These are phyloP conservation scores for Syritta pipiens DNA, from an alignment of 2,888 invertebrate species.

Conservation along the genomic window DNA sequence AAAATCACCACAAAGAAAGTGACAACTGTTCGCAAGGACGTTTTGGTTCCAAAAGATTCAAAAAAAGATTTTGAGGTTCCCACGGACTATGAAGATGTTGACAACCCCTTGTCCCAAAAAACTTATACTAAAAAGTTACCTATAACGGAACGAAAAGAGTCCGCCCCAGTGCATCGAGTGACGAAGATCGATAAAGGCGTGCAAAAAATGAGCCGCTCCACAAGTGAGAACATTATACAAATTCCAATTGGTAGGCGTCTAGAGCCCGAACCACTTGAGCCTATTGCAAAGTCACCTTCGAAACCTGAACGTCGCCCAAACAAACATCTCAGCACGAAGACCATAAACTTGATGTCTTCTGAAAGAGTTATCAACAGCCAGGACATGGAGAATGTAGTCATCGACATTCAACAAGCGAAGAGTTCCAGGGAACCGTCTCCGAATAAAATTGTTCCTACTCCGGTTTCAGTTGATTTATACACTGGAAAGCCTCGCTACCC, in stretches of 20 bases:
- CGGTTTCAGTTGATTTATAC: constrained; percentile 80
- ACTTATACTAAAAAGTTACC: constrained; percentile 73
- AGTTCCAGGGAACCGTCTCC: constrained; percentile 88
- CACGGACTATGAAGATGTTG: constrained; percentile 47
- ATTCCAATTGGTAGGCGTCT: constrained; percentile 75
- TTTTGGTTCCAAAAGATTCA: constrained; percentile 33
- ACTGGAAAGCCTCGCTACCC: constrained; percentile 85
- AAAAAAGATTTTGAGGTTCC: constrained; percentile 56
- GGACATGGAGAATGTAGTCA: constrained; percentile 82
- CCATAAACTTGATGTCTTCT: constrained; percentile 79
- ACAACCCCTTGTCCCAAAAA: constrained; percentile 33
- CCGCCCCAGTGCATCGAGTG: constrained; percentile 79
- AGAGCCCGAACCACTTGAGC: constrained; percentile 71
- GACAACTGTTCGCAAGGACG: constrained; percentile 30
- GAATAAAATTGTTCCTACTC: constrained; percentile 85
- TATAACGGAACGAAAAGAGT: constrained; percentile 79
- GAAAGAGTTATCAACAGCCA: constrained; percentile 81
- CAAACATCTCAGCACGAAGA: constrained; percentile 81
- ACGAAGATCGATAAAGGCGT: constrained; percentile 79
- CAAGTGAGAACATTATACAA: constrained; percentile 82
- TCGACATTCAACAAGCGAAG: constrained; percentile 86
- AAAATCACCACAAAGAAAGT: constrained; percentile 38
- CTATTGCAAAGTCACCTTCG: constrained; percentile 64
- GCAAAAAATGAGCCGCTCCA: constrained; percentile 81
- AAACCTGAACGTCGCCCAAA: constrained; percentile 74